Conservation (phyloP, 2,888 invertebrate genomes). For the Amblyjoppa proteus region DNA sequence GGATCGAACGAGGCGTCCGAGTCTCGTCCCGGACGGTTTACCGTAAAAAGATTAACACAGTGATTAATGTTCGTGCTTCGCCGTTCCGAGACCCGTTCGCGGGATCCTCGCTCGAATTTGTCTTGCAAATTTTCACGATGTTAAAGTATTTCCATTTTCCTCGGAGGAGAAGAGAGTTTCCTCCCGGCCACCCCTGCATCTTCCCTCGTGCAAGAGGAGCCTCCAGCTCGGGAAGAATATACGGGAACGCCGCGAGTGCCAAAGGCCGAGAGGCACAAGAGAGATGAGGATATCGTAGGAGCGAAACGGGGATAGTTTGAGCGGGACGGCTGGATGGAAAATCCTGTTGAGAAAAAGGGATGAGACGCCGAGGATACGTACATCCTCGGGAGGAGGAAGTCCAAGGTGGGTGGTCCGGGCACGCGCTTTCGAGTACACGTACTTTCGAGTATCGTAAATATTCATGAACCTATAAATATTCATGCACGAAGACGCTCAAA, state of each 20-base stretch:
- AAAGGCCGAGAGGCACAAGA: conserved; percentile 60
- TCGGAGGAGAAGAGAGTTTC: conserved; percentile 11
- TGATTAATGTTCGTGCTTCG: conserved; percentile 59
- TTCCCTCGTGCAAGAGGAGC: background rate
- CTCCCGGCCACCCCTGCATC: background rate
- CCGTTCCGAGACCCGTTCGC: conserved; percentile 7
- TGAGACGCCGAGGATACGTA: conserved; percentile 6
- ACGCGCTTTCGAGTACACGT: conserved; percentile 58
- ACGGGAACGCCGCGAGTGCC: conserved; percentile 57
- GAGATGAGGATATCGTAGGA: conserved; percentile 10
- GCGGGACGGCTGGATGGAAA: conserved; percentile 6
- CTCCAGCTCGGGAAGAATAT: conserved; percentile 57
- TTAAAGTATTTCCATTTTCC: conserved; percentile 72
- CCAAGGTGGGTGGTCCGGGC: conserved; percentile 10
- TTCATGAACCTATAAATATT: conserved; percentile 79
- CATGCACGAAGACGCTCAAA: conserved; percentile 74
- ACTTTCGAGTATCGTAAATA: conserved; percentile 77
- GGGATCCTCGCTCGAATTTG: conserved; percentile 66
- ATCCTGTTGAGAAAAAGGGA: conserved; percentile 14
- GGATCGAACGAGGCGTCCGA: too few relatives aligned
- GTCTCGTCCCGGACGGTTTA: conserved; percentile 8
- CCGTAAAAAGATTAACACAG: conserved; percentile 66
- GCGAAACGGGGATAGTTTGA: background rate
- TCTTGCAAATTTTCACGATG: conserved; percentile 72
- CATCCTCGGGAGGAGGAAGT: conserved; percentile 5